A percentile compares a stretch with the other conserved stretches of the same genome.
Conservation (phyloP, 2,888 invertebrate species). For the Meganola albula region DNA sequence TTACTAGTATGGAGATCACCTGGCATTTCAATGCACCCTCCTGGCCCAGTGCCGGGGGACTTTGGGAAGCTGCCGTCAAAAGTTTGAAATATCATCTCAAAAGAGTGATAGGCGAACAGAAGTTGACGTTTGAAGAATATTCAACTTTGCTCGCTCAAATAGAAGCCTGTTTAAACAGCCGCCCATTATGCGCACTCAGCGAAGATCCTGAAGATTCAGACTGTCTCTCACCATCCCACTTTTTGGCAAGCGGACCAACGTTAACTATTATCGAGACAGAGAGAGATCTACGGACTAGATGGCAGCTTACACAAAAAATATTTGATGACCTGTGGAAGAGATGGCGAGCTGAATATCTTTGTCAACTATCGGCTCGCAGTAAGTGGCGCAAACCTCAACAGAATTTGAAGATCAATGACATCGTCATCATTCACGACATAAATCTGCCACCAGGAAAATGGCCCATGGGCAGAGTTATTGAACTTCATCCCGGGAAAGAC, state of each 20-base stretch:
- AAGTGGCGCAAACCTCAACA: not conserved
- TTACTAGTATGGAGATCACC: too few species aligned
- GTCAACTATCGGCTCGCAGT: not conserved
- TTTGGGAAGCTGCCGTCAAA: too few species aligned
- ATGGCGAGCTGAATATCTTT: not conserved
- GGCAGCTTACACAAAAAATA: slow-evolving; percentile 3
- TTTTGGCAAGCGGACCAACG: not conserved
- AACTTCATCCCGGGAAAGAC: slow-evolving; percentile 1
- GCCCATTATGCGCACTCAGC: not conserved
- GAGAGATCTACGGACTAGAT: slow-evolving; percentile 4
- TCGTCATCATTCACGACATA: not conserved
- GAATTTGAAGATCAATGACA: not conserved
- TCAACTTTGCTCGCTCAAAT: too few species aligned
- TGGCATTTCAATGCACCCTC: too few species aligned
- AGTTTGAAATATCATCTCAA: too few species aligned
- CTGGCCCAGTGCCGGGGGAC: too few species aligned
- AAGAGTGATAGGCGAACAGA: too few species aligned
- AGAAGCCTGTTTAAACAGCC: too few species aligned
- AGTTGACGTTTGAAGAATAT: too few species aligned
- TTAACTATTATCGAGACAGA: slow-evolving; percentile 2
- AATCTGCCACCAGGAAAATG: not conserved
- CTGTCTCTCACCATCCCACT: not conserved
- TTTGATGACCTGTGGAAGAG: slow-evolving; percentile 2
- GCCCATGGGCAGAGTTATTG: not conserved
- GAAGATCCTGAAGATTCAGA: slow-evolving; percentile 3